Base-by-base conservation (phyloP, 2,113 vertebrate species). In the Anseranas semipalmata region DNA sequence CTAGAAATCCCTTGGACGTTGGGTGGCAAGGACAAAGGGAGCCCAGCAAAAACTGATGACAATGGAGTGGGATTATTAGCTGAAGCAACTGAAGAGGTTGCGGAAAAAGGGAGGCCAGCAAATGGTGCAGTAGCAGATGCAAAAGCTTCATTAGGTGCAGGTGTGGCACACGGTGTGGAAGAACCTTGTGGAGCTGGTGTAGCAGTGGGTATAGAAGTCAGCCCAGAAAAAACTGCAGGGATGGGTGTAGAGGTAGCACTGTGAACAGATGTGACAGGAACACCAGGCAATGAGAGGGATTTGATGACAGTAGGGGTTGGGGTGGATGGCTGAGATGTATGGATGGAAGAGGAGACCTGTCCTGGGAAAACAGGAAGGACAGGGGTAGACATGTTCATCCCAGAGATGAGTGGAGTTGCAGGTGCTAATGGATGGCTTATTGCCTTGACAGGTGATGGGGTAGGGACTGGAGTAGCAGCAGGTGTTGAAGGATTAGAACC, bases 171-270 rank as follows among this genome's bases (percentile, higher is more conserved):
- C 5, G 98, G 97, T 15, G 97, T 90, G 16, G 99, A 98, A 27
- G 98, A 96, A 56, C 98, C 98, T 32, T 98, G 98, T 0, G 96
- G 97, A 58, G 97, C 10, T 4, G 98, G 97, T 21, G 97, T 96
- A 63, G 96, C 70, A 39, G 97, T 21, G 13, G 97, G 63, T 53
- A 96, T 76, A 30, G 98, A 98, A 76, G 99, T 97, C 91, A 99
- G 98, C 88, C 99, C 98, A 43, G 99, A 98, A 87, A 99, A 99
- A 72, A 98, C 96, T 3, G 99, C 97, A 15, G 99, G 98, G 67
- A 98, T 94, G 28, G 99, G 98, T 37, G 98, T 95, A 15, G 99
- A 98, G 27, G 98, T 97, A 77, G 98, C 97, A 79, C 84, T 97
- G 32, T 98, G 97, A 68, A 77, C 82, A 60, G 98, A 97, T 62